Evolutionary conservation across 92 coral and sea anemone species (phyloP).

Genomic region (Porites cylindrica): DNA sequence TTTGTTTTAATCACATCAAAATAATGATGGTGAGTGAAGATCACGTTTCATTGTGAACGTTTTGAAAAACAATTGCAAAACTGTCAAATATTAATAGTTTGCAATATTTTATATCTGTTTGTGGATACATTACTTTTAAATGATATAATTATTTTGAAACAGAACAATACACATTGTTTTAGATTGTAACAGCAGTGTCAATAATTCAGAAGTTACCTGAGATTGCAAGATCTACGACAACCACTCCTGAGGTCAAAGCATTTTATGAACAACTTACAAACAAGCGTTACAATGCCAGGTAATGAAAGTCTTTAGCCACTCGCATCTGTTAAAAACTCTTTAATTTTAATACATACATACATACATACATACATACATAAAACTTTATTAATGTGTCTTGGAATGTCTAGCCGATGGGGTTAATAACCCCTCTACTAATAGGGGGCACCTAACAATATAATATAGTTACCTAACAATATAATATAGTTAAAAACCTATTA

Average conservation of each 20-base stretch:
- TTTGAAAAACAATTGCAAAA: too few relatives aligned
- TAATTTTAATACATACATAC: background rate
- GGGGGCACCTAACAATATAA: too few relatives aligned
- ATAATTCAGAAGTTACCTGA: constrained; percentile 51
- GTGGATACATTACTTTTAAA: background rate
- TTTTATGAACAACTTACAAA: constrained; percentile 50
- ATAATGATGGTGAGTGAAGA: constrained; percentile 8
- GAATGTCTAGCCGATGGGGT: too few relatives aligned
- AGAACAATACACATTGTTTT: background rate
- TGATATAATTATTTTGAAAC: constrained; percentile 2
- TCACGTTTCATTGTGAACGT: too few relatives aligned
- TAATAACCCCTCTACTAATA: too few relatives aligned
- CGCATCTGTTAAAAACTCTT: too few relatives aligned
- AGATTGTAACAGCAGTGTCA: constrained; percentile 45
- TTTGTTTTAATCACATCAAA: background rate
- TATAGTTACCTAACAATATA: too few relatives aligned
- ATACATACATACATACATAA: background rate
- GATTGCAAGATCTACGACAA: constrained; percentile 34
- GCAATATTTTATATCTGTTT: too few relatives aligned
- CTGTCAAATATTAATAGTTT: too few relatives aligned
- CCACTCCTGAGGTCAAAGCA: constrained; percentile 17
- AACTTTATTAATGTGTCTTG: too few relatives aligned
- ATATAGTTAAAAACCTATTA: too few relatives aligned
- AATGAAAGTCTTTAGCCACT: background rate
- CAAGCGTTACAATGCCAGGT: constrained; percentile 26